Evolutionary conservation across 2,888 invertebrate genomes (phyloP).

Genomic region (Perizoma flavofasciatum): DNA sequence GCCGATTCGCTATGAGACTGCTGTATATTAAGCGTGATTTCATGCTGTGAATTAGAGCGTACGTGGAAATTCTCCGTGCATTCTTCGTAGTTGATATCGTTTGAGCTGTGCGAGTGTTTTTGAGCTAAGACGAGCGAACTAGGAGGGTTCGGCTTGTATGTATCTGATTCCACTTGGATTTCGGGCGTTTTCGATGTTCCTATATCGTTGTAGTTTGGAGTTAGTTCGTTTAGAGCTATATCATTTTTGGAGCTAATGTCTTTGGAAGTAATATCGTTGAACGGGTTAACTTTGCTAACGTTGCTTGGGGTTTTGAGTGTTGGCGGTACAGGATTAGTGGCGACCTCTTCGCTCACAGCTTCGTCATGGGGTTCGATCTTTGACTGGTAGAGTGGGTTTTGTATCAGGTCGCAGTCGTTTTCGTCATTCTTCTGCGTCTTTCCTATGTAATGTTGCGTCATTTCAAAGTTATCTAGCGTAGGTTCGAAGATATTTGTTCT

Average conservation of each 20-base stretch:
- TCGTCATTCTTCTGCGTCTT: slow-evolving; percentile 60
- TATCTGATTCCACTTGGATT: slow-evolving; percentile 79
- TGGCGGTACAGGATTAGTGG: slow-evolving; percentile 54
- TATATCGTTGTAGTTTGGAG: slow-evolving; percentile 27
- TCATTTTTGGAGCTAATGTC: neutral
- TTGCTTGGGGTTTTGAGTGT: slow-evolving; percentile 66
- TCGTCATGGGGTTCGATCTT: slow-evolving; percentile 73
- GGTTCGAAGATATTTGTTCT: slow-evolving; percentile 79
- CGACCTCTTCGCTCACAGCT: slow-evolving; percentile 81
- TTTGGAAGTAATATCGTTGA: slow-evolving; percentile 45
- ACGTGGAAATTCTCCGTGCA: slow-evolving; percentile 60
- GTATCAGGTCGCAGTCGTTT: slow-evolving; percentile 72
- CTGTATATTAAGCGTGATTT: slow-evolving; percentile 88
- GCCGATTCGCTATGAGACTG: slow-evolving; percentile 92
- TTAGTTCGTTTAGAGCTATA: slow-evolving; percentile 11
- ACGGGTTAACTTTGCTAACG: slow-evolving; percentile 67
- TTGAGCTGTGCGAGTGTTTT: slow-evolving; percentile 88
- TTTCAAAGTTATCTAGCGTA: slow-evolving; percentile 77
- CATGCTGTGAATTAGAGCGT: slow-evolving; percentile 86
- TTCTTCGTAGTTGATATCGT: slow-evolving; percentile 83
- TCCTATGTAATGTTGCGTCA: slow-evolving; percentile 77
- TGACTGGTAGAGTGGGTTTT: slow-evolving; percentile 77
- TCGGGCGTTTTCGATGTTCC: slow-evolving; percentile 78
- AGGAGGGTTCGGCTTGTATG: slow-evolving; percentile 75
- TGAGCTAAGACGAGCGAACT: slow-evolving; percentile 82